Conservation (phyloP, 2,113 vertebrate genomes). For the Ciconia maguari region DNA sequence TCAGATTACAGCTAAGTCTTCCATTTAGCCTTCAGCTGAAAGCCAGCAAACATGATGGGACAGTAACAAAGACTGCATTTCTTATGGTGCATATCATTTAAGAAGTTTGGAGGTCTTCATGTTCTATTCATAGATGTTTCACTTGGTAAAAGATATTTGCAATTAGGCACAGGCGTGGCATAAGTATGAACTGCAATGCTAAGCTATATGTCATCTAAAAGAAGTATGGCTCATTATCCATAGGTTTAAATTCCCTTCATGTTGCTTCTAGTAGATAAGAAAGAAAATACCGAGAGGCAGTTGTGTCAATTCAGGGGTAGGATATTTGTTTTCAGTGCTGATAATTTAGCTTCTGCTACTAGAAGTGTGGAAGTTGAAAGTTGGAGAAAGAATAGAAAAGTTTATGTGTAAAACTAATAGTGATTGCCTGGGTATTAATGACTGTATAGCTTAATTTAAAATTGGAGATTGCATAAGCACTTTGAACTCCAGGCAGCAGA, state of each 20-base stretch:
- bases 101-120: neutral
- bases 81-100: neutral
- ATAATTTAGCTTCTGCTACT: neutral
- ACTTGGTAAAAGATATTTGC: neutral
- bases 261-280: neutral
- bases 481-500: neutral
- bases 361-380: neutral
- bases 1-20: neutral
- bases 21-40: neutral
- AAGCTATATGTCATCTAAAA: neutral
- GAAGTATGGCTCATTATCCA: neutral
- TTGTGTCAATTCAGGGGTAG: neutral
- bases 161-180: neutral
- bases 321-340: neutral
- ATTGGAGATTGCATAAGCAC: too few species aligned
- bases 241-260: neutral
- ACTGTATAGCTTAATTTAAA: neutral
- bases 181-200: neutral
- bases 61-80: neutral
- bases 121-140: neutral
- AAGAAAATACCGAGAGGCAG: neutral
- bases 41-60: neutral
- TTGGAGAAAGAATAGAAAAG: neutral
- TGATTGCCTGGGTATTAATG: neutral
- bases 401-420: neutral